Evolutionary conservation across 2,797 vertebrate species (phyloP), one percentile per base, ranked within the genome.

Genomic region (Cheirogaleus major): DNA sequence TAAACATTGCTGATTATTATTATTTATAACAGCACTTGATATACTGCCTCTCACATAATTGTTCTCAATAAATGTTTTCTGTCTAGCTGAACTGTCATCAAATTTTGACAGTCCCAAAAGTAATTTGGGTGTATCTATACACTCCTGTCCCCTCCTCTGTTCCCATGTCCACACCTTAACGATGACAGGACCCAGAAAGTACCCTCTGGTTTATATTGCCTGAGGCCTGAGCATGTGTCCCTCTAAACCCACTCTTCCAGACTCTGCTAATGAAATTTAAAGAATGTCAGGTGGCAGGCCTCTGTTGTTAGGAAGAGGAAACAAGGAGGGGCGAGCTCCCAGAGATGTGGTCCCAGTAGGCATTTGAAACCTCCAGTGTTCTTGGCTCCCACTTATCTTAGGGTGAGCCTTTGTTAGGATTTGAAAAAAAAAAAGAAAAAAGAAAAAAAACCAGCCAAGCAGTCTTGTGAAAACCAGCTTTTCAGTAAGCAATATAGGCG

Each of bases 341-440:
- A 92, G 82, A 86, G 81, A 84, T 81, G 88, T 88, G 84, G 72
- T 91, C 89, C 73, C 93, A 90, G 80, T 17, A 82, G 85, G 75
- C 83, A 86, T 78, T 93, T 83, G 88, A 96, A 97, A 95, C 81
- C 32, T 92, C 75, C 70, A 38, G 43, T 52, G 87, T 84, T 97
- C 92, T 96, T 88, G 95, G 90, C 87, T 96, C 32, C 88, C 83
- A 50, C 12, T 89, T 93, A 94, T 98, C 96, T 97, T 73, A 50
- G 91, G 45, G 88, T 87, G 73, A 95, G 65, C 15, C 90, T 96
- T 96, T 88, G 79, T 93, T 94, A 89, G 85, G 87, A 83, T 89
- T 95, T 30, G 27, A 3, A 76, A 70, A n/a, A 32, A 43, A 55
- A 63, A 27, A 65, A 89, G 82, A 79, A 97, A 63, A 30, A 67